Evolutionary conservation across 1,140 invertebrate species (phyloP).

Genomic region (Lanistes nyassanus): DNA sequence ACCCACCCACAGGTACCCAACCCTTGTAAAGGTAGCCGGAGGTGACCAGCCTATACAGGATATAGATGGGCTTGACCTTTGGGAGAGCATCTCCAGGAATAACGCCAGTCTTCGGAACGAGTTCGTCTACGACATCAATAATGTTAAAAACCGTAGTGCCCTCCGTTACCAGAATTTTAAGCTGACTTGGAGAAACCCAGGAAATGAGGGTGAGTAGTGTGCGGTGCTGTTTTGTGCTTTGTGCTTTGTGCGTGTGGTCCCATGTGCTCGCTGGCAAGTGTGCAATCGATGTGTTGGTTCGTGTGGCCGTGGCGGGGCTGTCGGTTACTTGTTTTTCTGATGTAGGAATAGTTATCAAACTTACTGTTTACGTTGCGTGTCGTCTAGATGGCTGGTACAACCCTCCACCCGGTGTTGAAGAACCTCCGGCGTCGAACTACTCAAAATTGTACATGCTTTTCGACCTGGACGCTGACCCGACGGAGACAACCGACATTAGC

Average conservation of each 20-base stretch:
- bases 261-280: too few relatives aligned
- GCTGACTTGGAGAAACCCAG: too few relatives aligned
- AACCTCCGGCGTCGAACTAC: not conserved
- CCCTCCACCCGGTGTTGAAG: not conserved
- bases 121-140: slow-evolving; percentile 42
- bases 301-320: too few relatives aligned
- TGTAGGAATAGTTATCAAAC: too few relatives aligned
- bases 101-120: slow-evolving; percentile 16
- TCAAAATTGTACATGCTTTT: slow-evolving; percentile 10
- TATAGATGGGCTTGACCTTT: slow-evolving; percentile 34
- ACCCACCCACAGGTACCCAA: not conserved
- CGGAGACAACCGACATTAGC: slow-evolving; percentile 2
- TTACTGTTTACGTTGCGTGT: too few relatives aligned
- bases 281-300: too few relatives aligned
- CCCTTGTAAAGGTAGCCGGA: not conserved
- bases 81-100: slow-evolving; percentile 19
- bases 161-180: too few relatives aligned
- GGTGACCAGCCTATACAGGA: not conserved
- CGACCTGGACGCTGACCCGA: not conserved
- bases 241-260: too few relatives aligned
- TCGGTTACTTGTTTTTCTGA: too few relatives aligned
- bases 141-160: slow-evolving; percentile 34
- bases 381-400: slow-evolving; percentile 13
- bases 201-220: too few relatives aligned
- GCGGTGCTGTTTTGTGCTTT: too few relatives aligned